phyloP scores from a whole-genome alignment of 2,113 vertebrate species.

The Onychorhynchus coronatus region DNA sequence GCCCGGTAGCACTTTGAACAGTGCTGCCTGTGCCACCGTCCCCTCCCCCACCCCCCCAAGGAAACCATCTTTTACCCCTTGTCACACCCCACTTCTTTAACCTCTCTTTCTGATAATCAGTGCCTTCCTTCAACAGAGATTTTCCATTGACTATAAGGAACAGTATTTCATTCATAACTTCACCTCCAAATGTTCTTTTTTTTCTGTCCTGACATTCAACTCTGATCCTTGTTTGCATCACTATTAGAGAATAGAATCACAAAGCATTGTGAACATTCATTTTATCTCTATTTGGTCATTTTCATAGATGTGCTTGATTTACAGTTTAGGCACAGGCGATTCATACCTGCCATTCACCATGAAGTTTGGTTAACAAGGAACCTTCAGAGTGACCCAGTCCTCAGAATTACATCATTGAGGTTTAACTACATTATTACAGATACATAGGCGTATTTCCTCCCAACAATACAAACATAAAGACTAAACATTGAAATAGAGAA shows the following conservation, averaged over 20 bases:
- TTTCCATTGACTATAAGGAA: not conserved
- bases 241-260: not conserved
- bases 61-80: not conserved
- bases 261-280: not conserved
- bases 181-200: not conserved
- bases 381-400: not conserved
- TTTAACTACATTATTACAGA: not conserved
- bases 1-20: not conserved
- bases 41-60: not conserved
- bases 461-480: not conserved
- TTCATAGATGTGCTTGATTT: not conserved
- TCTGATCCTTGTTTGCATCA: not conserved
- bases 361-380: not conserved
- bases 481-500: not conserved
- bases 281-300: not conserved
- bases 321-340: not conserved
- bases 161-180: not conserved
- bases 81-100: not conserved
- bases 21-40: not conserved
- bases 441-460: not conserved
- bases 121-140: not conserved
- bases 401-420: not conserved
- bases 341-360: not conserved
- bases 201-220: not conserved
- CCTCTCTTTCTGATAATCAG: not conserved